Conservation (phyloP, 2,113 vertebrate species). For the Platichthys stellatus region DNA sequence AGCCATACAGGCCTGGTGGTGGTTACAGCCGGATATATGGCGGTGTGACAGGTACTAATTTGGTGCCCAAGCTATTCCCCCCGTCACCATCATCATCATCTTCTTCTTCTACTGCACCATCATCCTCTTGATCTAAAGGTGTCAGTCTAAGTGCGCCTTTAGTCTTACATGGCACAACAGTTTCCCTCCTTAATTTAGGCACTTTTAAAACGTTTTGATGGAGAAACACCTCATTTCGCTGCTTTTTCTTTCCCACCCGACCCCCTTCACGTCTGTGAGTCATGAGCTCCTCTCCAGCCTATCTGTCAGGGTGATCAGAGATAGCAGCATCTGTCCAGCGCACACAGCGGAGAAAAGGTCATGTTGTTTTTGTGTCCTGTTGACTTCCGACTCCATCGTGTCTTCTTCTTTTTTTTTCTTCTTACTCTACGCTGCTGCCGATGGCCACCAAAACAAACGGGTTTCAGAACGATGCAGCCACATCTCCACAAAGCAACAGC, state of each 20-base stretch:
- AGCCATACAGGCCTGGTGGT: slow-evolving; percentile 48
- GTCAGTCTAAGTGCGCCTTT: neutral
- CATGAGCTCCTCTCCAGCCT: neutral
- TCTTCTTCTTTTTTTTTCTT: slow-evolving; percentile 28
- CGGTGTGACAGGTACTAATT: slow-evolving; percentile 65
- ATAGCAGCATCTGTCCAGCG: slow-evolving; percentile 46
- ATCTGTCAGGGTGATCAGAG: slow-evolving; percentile 51
- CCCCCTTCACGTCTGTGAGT: slow-evolving; percentile 8
- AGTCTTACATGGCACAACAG: neutral
- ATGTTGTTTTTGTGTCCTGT: slow-evolving; percentile 60
- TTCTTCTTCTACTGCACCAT: slow-evolving; percentile 14
- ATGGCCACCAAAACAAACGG: slow-evolving; percentile 6
- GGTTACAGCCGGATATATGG: slow-evolving; percentile 59
- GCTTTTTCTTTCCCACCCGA: neutral
- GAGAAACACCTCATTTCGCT: neutral
- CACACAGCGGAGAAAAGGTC: slow-evolving; percentile 61
- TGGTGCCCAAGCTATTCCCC: slow-evolving; percentile 54
- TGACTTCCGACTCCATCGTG: slow-evolving; percentile 50
- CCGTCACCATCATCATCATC: slow-evolving; percentile 38
- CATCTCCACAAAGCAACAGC: neutral
- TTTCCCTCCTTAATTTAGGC: neutral
- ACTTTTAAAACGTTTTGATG: neutral
- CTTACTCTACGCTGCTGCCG: neutral
- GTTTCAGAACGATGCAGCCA: neutral
- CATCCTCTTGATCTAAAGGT: slow-evolving; percentile 35